A percentile compares a stretch with the other conserved stretches of the same genome.
These are phyloP conservation scores for Parnassius orleans DNA, from an alignment of 2,888 invertebrate genomes.

Conservation along the genomic window DNA sequence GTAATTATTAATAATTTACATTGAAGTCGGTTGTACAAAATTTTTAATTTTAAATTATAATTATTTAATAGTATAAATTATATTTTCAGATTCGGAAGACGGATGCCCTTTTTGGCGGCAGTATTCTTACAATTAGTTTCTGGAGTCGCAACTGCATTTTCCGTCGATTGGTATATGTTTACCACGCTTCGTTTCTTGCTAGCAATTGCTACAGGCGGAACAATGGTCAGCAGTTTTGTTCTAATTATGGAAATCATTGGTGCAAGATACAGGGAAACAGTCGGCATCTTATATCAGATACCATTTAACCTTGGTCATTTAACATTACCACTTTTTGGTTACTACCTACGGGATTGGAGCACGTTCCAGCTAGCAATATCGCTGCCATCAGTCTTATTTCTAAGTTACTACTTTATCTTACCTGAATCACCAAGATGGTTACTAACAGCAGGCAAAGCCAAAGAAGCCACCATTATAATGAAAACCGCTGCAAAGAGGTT, in stretches of 20 bases:
- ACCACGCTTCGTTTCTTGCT: constrained; percentile 85
- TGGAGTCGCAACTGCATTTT: constrained; percentile 86
- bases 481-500: constrained; percentile 83
- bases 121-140: constrained; percentile 86
- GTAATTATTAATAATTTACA: too few species aligned
- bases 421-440: constrained; percentile 93
- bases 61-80: too few species aligned
- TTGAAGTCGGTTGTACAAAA: too few species aligned
- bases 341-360: constrained; percentile 84
- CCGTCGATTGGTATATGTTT: constrained; percentile 85
- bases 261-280: constrained; percentile 82
- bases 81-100: constrained; percentile 85
- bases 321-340: constrained; percentile 82
- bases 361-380: constrained; percentile 85
- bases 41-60: too few species aligned
- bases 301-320: constrained; percentile 87
- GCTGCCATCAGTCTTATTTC: constrained; percentile 81
- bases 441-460: constrained; percentile 84
- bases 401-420: constrained; percentile 86
- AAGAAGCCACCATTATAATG: constrained; percentile 83
- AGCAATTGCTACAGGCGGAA: constrained; percentile 89
- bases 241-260: constrained; percentile 86
- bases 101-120: constrained; percentile 86
- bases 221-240: constrained; percentile 90
- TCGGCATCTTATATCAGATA: constrained; percentile 85